Conservation (phyloP, 2,888 invertebrate genomes). For the Eubasilissa splendida region DNA sequence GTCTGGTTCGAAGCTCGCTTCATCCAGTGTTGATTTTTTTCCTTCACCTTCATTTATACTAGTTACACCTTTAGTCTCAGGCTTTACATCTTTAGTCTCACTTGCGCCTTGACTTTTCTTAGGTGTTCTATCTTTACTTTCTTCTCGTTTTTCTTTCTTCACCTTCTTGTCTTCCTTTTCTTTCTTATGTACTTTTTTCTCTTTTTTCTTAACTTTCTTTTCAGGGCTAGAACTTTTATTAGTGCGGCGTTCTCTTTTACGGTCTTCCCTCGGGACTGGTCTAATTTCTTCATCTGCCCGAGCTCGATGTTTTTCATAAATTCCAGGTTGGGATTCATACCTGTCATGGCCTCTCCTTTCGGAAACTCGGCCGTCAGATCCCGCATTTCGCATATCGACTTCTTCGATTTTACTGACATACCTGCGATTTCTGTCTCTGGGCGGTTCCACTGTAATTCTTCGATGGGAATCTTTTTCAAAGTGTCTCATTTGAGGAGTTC, state of each 20-base stretch:
- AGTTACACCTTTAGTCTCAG: constrained; percentile 54
- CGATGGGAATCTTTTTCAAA: constrained; percentile 62
- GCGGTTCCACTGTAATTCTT: constrained; percentile 70
- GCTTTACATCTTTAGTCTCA: constrained; percentile 64
- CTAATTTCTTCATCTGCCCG: constrained; percentile 51
- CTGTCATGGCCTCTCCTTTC: constrained; percentile 60
- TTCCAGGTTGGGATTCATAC: constrained; percentile 49
- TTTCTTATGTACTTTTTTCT: constrained; percentile 62
- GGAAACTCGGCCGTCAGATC: constrained; percentile 61
- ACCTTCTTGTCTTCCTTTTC: constrained; percentile 63
- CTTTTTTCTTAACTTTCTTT: constrained; percentile 61
- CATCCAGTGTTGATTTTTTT: constrained; percentile 80
- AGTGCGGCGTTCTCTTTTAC: constrained; percentile 61
- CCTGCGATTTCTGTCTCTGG: constrained; percentile 62
- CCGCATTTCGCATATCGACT: constrained; percentile 64
- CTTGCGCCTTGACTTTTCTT: constrained; percentile 59
- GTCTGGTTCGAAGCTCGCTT: constrained; percentile 83
- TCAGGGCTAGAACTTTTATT: constrained; percentile 60
- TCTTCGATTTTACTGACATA: constrained; percentile 60
- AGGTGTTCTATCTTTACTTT: constrained; percentile 50
- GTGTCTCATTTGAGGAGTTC: constrained; percentile 67
- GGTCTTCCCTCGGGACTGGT: constrained; percentile 43
- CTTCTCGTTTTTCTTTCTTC: constrained; percentile 59
- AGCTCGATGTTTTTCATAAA: constrained; percentile 56
- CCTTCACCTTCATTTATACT: constrained; percentile 65